These are phyloP conservation scores for Indicator maculatus DNA, from an alignment of 2,113 vertebrate genomes.

Conservation along the genomic window DNA sequence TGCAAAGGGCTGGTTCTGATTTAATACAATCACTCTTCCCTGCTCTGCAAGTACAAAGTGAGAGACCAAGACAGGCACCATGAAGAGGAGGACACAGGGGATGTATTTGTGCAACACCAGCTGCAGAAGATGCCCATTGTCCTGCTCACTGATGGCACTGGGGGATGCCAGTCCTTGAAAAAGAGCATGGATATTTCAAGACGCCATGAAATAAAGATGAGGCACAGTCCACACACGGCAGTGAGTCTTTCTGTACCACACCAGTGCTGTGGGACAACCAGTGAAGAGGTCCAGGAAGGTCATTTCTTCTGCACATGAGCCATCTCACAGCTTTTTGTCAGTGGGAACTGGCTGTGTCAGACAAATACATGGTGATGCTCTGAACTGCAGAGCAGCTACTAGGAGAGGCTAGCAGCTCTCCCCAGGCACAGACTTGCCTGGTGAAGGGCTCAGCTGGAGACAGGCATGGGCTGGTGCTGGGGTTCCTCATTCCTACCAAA, in stretches of 20 bases:
- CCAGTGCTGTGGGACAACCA: fast-evolving
- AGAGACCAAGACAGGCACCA: background rate
- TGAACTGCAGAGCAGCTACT: background rate
- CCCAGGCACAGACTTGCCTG: constrained; percentile 22
- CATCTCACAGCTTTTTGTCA: background rate
- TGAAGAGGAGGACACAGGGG: background rate
- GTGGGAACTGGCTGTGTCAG: fast-evolving
- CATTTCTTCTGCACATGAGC: background rate
- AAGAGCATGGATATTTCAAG: background rate
- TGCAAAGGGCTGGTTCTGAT: background rate
- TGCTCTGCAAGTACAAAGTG: background rate
- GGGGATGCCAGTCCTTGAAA: background rate
- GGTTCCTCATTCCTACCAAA: background rate
- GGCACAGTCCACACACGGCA: background rate
- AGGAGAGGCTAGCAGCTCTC: background rate
- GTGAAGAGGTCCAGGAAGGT: background rate
- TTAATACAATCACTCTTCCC: background rate
- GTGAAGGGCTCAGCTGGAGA: background rate
- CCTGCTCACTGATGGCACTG: background rate
- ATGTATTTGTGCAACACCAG: background rate
- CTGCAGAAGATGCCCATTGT: background rate
- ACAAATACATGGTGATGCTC: fast-evolving
- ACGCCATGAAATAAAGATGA: background rate
- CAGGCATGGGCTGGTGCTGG: constrained; percentile 12
- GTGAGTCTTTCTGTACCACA: background rate